These are phyloP conservation scores for Acleris literana DNA, from an alignment of 2,888 invertebrate species.

Conservation along the genomic window DNA sequence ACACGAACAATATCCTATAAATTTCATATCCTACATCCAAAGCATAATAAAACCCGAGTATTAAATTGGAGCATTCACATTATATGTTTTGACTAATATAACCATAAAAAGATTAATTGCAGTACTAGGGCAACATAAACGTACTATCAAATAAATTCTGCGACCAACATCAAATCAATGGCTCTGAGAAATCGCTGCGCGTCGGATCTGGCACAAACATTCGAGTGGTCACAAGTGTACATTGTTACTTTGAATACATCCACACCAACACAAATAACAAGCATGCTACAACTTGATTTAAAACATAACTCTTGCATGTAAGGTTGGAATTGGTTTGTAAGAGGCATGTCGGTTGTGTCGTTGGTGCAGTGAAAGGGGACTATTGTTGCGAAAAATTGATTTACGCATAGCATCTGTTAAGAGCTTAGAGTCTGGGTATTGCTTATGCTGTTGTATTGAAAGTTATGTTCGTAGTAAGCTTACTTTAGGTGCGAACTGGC, in stretches of 20 bases:
- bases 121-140: not conserved
- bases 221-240: slow-evolving; percentile 74
- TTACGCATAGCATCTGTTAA: slow-evolving; percentile 77
- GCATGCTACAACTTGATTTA: slow-evolving; percentile 40
- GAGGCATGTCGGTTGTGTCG: slow-evolving; percentile 35
- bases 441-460: slow-evolving; percentile 41
- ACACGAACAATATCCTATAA: too few relatives aligned
- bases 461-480: slow-evolving; percentile 51
- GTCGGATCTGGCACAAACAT: slow-evolving; percentile 73
- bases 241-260: slow-evolving; percentile 63
- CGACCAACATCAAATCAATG: slow-evolving; percentile 50
- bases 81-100: slow-evolving; percentile 11
- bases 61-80: not conserved
- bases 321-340: slow-evolving; percentile 40
- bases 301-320: not conserved
- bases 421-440: slow-evolving; percentile 42
- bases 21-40: not conserved
- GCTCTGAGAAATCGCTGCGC: slow-evolving; percentile 60
- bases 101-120: slow-evolving; percentile 11
- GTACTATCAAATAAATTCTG: slow-evolving; percentile 44
- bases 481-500: slow-evolving; percentile 39
- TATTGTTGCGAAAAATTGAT: slow-evolving; percentile 82
- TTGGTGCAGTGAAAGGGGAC: slow-evolving; percentile 40
- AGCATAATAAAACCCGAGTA: not conserved
- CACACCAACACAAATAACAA: slow-evolving; percentile 19